A percentile compares a stretch with the other conserved stretches of the same genome.
Conservation (phyloP, 2,888 invertebrate genomes). For the Hirtodrosophila histrioides region DNA sequence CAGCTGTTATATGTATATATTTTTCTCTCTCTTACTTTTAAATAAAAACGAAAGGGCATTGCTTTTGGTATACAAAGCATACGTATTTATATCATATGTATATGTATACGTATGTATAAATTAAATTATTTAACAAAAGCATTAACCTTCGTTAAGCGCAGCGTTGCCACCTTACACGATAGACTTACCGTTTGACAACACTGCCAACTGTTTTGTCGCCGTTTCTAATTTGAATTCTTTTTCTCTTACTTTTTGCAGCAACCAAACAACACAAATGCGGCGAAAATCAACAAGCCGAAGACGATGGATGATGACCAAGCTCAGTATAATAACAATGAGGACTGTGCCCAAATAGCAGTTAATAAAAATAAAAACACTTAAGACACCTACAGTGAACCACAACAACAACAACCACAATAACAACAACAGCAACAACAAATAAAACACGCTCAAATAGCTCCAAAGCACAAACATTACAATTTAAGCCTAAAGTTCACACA, state of each 20-base stretch:
- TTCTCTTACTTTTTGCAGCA: slow-evolving; percentile 25
- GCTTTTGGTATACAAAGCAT: slow-evolving; percentile 3
- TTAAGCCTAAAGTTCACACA: not conserved
- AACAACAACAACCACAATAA: slow-evolving; percentile 13
- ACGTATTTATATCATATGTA: not conserved
- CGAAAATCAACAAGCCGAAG: slow-evolving; percentile 37
- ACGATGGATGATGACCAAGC: slow-evolving; percentile 60
- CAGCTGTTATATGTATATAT: slow-evolving; percentile 30
- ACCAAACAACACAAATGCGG: slow-evolving; percentile 60
- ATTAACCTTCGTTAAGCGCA: not conserved
- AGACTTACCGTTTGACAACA: slow-evolving; percentile 33
- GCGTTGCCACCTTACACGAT: slow-evolving; percentile 45
- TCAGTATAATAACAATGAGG: slow-evolving; percentile 36
- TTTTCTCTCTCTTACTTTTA: not conserved
- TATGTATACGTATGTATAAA: not conserved
- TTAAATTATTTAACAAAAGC: too few species aligned
- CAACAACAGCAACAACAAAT: slow-evolving; percentile 12
- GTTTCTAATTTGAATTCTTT: slow-evolving; percentile 38
- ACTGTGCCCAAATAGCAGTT: slow-evolving; percentile 58
- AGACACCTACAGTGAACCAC: slow-evolving; percentile 49
- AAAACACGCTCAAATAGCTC: not conserved
- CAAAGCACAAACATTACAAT: slow-evolving; percentile 15
- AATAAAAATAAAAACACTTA: slow-evolving; percentile 12
- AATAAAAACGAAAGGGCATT: slow-evolving; percentile 28
- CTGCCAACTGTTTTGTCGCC: slow-evolving; percentile 27